Conservation (phyloP, 2,113 vertebrate genomes). For the Canis aureus region DNA sequence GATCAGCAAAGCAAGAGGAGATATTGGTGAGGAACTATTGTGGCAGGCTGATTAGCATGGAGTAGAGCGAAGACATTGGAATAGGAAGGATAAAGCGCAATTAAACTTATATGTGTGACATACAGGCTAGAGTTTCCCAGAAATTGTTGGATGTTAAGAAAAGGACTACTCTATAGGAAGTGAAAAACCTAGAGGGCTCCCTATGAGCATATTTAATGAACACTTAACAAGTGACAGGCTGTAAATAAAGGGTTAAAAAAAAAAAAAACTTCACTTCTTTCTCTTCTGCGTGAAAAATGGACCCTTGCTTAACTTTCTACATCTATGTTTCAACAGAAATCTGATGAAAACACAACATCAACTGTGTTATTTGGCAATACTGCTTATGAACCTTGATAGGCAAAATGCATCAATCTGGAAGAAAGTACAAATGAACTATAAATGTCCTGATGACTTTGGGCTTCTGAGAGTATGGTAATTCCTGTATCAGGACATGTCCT, state of each 20-base stretch:
- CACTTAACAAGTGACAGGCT: not conserved
- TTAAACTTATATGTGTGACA: not conserved
- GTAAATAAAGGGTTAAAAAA: not conserved
- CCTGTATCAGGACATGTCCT: not conserved
- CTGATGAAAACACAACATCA: not conserved
- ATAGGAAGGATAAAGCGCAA: not conserved
- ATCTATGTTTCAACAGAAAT: not conserved
- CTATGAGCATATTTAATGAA: not conserved
- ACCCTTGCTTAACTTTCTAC: not conserved
- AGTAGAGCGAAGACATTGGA: not conserved
- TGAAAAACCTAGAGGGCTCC: not conserved
- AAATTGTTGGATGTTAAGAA: not conserved
- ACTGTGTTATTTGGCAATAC: not conserved
- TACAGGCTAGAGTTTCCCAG: not conserved
- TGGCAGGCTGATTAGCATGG: not conserved
- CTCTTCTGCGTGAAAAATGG: not conserved
- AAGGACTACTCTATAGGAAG: not conserved
- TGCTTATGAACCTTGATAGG: not conserved
- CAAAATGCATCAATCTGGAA: not conserved
- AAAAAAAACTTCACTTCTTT: not conserved
- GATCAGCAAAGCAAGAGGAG: not conserved
- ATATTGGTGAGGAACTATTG: not conserved
- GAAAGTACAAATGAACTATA: not conserved
- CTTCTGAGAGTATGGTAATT: not conserved
- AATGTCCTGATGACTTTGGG: not conserved